Evolutionary conservation across 2,113 vertebrate species (phyloP), one percentile per base, ranked within the genome.

Genomic region (Rissa tridactyla): DNA sequence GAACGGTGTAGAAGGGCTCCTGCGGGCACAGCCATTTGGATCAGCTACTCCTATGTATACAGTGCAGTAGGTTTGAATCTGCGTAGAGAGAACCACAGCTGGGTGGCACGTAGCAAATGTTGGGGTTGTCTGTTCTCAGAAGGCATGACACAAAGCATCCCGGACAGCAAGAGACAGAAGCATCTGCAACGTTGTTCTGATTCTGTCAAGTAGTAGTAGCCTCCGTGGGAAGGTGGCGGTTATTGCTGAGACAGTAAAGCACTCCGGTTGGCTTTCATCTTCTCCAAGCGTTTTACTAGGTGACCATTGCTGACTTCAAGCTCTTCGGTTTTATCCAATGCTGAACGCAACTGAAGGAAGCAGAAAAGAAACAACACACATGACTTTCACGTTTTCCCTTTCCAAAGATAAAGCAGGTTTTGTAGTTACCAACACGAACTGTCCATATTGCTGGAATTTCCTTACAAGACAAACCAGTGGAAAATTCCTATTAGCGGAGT

Each of bases 301-400:
- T 99, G 99, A 72, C 98, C 99, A 15, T 99, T 99, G 98, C 98
- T 99, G 13, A 99, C 99, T 97, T 99, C 99, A 1, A 99, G 98
- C 93, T 99, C 99, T 40, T 99, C 99, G 0, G 99, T 97, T 95
- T 99, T 99, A 95, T 99, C 99, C 97, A 99, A 64, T 1, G 99
- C 99, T 2, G 99, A 98, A 30, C 99, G 99, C 44, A 99, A 96
- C 99, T 99, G 96, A 29, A 88, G 93, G 25, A 92, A 91, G 69
- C 27, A 73, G 26, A 71, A 54, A 40, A 79, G 29, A 94, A 32
- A 32, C 30, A 55, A 55, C 6, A 12, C 40, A 29, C 29, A 32
- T 46, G 64, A 66, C 64, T 32, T 44, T 32, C 40, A 9, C 15
- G 18, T 26, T 25, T 21, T 17, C 65, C 14, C 32, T 82, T 94